phyloP scores from a whole-genome alignment of 2,113 vertebrate species.

The Buteo buteo region DNA sequence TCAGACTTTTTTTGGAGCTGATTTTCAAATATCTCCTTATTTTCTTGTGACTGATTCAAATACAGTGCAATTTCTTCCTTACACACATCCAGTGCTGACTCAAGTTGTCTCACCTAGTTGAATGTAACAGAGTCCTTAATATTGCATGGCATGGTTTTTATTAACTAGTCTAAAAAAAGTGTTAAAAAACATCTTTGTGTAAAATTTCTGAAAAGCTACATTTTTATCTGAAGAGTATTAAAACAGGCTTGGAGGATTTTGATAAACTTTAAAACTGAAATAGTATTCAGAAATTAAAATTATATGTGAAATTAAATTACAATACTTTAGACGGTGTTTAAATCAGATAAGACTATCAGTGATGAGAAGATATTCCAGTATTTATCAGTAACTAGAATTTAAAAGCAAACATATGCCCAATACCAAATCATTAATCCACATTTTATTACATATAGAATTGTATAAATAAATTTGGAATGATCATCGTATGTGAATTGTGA shows the following conservation, averaged over 20 bases:
- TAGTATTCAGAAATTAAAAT: background rate
- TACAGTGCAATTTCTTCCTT: conserved; percentile 80
- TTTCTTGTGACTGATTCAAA: conserved; percentile 80
- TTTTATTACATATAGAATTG: background rate
- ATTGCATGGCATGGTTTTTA: background rate
- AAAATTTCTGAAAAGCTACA: background rate
- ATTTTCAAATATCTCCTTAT: conserved; percentile 77
- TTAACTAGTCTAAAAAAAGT: background rate
- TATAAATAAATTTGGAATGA: background rate
- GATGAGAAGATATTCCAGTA: background rate
- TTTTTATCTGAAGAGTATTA: background rate
- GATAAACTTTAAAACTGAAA: background rate
- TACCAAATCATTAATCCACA: background rate
- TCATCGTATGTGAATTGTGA: background rate
- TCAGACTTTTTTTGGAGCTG: conserved; percentile 79
- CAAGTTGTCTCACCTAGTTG: conserved; percentile 80
- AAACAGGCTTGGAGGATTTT: background rate
- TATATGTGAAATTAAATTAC: background rate
- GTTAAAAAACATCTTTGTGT: background rate
- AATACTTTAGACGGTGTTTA: background rate
- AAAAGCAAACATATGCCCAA: background rate
- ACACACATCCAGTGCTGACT: conserved; percentile 79
- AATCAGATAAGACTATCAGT: background rate
- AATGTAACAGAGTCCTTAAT: background rate
- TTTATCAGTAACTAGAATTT: background rate